Evolutionary conservation across 92 coral and sea anemone species (phyloP), one percentile per base, ranked within the genome.

Genomic region (Desmophyllum pertusum): DNA sequence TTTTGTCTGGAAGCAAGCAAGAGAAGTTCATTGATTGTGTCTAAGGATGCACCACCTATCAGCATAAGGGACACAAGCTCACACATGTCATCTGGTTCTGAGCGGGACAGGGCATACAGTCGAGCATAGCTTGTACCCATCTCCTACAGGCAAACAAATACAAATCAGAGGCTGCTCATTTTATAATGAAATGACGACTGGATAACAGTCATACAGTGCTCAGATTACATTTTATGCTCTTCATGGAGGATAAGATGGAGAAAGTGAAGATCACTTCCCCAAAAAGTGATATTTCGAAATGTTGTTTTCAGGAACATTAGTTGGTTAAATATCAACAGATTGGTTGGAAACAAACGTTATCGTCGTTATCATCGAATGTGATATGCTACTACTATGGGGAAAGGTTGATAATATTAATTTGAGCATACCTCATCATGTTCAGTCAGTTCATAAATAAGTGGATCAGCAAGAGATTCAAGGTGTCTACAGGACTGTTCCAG

Each of bases 401-500:
- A n/a, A n/a, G n/a, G n/a, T n/a, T n/a, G n/a, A n/a, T n/a, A n/a
- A n/a, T n/a, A n/a, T n/a, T n/a, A n/a, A n/a, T n/a, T n/a, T n/a
- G n/a, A 46, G 30, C 83, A 30, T 55, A 96, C 99, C 94, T 97
- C 91, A 8, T 92, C 99, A 37, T 86, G 88, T 33, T 97, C 98
- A 40, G 85, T 81, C 45, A 97, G 86, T 43, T 93, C 93, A 84
- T 90, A 84, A 30, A 94, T 73, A 23, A 94, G 83, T 61, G 92
- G 89, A 84, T 89, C 88, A 63, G 90, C 91, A 85, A 97, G 82
- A 43, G 99, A 97, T 77, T 93, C 92, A 45, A 97, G 81, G 83
- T 97, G 99, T 29, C 89, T 79, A 27, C 87, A 79, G 4, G 98
- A 94, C 89, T 92, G 99, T 70, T 94, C 99, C 84, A 96, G 75